These are phyloP conservation scores for Pristionchus entomophagus DNA, from an alignment of 2,888 invertebrate species.

Conservation along the genomic window DNA sequence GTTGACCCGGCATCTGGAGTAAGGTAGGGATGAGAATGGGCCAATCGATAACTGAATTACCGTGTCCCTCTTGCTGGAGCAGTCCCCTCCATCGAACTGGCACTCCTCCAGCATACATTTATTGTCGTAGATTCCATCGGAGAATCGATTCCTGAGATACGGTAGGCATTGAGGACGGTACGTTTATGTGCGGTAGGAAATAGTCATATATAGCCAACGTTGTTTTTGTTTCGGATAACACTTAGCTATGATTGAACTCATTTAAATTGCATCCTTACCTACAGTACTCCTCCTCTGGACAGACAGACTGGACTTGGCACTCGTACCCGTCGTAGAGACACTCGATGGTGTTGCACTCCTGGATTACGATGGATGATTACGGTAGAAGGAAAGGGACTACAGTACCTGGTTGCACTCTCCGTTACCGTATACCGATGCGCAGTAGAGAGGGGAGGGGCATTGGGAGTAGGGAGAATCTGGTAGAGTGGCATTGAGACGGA, in stretches of 20 bases:
- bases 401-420: conserved; percentile 35
- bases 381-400: background rate
- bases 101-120: conserved; percentile 20
- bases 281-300: conserved; percentile 33
- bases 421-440: conserved; percentile 1
- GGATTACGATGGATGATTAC: background rate
- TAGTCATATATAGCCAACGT: no score
- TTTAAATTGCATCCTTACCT: background rate
- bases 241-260: no score
- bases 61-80: conserved; percentile 2
- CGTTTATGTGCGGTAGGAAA: no score
- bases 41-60: background rate
- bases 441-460: conserved; percentile 30
- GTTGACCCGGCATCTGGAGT: conserved; percentile 6
- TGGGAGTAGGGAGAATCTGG: background rate
- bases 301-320: background rate
- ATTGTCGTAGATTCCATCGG: background rate
- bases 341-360: conserved; percentile 39
- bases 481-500: conserved; percentile 19
- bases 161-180: background rate
- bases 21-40: background rate
- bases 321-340: conserved; percentile 36
- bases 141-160: conserved; percentile 11
- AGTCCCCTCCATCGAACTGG: conserved; percentile 19
- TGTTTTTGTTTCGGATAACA: no score